phyloP scores from a whole-genome alignment of 64 coral and sea anemone species.

The Stichodactyla helianthus region DNA sequence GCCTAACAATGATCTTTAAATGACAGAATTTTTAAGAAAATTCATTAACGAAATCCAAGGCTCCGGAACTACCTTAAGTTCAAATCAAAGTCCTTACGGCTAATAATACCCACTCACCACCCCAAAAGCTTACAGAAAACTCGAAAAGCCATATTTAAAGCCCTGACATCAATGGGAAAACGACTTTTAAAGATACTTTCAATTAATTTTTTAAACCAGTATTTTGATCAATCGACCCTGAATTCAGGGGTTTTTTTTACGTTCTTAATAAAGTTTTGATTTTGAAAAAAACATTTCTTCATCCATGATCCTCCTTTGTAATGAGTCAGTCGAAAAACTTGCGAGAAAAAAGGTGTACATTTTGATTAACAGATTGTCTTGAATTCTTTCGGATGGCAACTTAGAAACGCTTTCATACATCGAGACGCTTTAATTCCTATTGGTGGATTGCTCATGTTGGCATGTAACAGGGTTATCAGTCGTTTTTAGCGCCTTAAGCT shows the following conservation, averaged over 20 bases:
- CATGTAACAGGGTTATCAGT: not conserved
- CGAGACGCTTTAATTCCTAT: not conserved
- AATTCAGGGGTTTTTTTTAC: not conserved
- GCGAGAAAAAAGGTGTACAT: not conserved
- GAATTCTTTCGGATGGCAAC: not conserved
- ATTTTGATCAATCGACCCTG: not conserved
- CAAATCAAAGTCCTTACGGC: not conserved
- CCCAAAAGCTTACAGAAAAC: not conserved
- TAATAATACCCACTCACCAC: not conserved
- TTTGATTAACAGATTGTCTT: not conserved
- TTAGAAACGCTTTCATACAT: not conserved
- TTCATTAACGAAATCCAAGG: too few relatives aligned
- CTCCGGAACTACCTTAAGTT: too few relatives aligned
- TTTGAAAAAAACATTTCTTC: not conserved
- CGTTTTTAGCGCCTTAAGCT: not conserved
- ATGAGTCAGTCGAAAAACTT: not conserved
- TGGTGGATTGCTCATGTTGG: not conserved
- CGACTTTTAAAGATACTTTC: not conserved
- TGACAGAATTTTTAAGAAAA: too few relatives aligned
- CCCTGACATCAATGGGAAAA: not conserved
- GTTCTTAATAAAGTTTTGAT: not conserved
- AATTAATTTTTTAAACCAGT: not conserved
- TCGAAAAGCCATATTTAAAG: not conserved
- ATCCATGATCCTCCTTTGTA: not conserved
- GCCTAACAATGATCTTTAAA: too few relatives aligned